Conservation (phyloP, 92 coral and sea anemone genomes). For the Meandrina meandrites region DNA sequence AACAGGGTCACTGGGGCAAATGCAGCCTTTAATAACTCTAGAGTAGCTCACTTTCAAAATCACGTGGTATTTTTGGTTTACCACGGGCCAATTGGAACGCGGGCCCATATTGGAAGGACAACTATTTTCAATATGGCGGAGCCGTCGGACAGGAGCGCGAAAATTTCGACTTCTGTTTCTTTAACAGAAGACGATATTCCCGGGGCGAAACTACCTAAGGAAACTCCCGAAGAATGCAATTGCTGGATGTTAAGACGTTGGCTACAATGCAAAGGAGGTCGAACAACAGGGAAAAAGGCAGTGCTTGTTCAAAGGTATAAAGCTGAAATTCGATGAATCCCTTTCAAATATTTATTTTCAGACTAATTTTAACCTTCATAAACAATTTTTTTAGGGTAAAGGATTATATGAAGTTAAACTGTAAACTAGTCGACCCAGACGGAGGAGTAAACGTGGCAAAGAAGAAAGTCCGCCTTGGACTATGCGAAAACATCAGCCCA, state of each 20-base stretch:
- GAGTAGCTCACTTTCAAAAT: too few relatives aligned
- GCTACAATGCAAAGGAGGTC: too few relatives aligned
- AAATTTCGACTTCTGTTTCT: constrained; percentile 19
- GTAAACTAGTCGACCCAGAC: constrained; percentile 59
- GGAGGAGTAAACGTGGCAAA: constrained; percentile 59
- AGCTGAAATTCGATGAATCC: constrained; percentile 28
- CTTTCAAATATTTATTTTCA: constrained; percentile 12
- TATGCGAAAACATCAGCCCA: constrained; percentile 53
- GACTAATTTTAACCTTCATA: constrained; percentile 15
- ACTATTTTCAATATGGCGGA: constrained; percentile 41
- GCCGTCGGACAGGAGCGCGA: constrained; percentile 29
- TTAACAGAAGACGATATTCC: too few relatives aligned
- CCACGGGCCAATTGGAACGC: constrained; percentile 36
- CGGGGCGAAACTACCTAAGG: not conserved
- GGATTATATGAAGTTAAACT: constrained; percentile 52
- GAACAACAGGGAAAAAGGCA: too few relatives aligned
- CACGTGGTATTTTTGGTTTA: too few relatives aligned
- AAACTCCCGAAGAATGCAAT: too few relatives aligned
- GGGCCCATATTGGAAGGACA: constrained; percentile 49
- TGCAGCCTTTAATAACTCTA: too few relatives aligned
- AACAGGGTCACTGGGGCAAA: too few relatives aligned
- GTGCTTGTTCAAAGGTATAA: too few relatives aligned
- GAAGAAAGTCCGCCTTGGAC: constrained; percentile 59
- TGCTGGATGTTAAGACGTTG: too few relatives aligned
- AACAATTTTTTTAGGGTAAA: constrained; percentile 45